Base-by-base conservation (phyloP, 2,797 vertebrate genomes). In the Leucoraja ocellata region DNA sequence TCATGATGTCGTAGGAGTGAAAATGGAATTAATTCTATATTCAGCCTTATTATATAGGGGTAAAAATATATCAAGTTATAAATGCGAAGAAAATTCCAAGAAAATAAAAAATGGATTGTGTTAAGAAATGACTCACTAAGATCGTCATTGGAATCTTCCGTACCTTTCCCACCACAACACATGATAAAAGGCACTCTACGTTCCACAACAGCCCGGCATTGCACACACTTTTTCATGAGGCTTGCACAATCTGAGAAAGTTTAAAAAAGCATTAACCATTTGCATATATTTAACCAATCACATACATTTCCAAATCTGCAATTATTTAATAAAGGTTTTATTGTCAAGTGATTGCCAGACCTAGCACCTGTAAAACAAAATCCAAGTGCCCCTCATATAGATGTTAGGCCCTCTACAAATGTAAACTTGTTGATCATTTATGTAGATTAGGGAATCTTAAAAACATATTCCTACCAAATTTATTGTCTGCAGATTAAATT, bases 201-300 rank as follows among this genome's bases (percentile, higher is more conserved):
- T 94, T 99, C 99, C 94, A 99, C 99, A 88, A 99, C 97, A 93
- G 99, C 98, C 93, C 99, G 98, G 94, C 99, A 99, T 95, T 99
- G 99, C 86, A 99, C 99, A 94, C 99, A 99, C 94, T 99, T 99
- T 96, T 99, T 99, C 99, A 99, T 99, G 94, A 99, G 97, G 95
- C 95, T 99, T 94, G 99, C 99, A 96, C 99, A 99, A 94, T 99
- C 99, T 99, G 95, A n/a, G 76, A 93, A 86, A 71, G 25, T 83
- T 92, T 28, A 16, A 54, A 92, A 54, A 46, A 39, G 46, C 46
- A 74, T 58, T 21, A 54, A 8, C 54, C 25, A 84, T 28, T 81
- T 39, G 36, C 21, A 10, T 54, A 46, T 13, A 54, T 81, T 73
- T 23, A 58, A 13, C 54, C 10, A 84, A 25, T 84, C 9, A 28